A percentile compares a stretch with the other conserved stretches of the same genome.
Evolutionary conservation across 2,797 vertebrate genomes (phyloP).

Genomic region (Sebastes matsubarae): DNA sequence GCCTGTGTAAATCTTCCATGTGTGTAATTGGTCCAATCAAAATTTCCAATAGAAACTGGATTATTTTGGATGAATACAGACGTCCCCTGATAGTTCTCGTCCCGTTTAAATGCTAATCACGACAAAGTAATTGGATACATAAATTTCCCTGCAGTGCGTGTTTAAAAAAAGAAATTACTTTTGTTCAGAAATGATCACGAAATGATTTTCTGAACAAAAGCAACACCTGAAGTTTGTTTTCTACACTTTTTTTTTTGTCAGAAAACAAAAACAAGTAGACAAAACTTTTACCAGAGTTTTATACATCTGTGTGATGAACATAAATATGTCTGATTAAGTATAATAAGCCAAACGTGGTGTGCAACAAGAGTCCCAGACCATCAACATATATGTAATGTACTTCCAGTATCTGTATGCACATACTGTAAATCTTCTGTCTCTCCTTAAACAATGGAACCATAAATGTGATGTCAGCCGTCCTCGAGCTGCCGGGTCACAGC

Average conservation of each 20-base stretch:
- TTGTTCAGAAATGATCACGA: neutral
- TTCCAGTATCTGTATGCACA: neutral
- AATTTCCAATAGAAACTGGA: slow-evolving; percentile 7
- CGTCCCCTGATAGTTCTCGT: neutral
- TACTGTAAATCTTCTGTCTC: neutral
- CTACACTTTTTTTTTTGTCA: neutral
- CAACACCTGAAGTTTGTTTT: neutral
- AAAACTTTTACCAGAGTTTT: too few species aligned
- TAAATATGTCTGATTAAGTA: neutral
- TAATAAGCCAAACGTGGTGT: neutral
- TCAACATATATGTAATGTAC: neutral
- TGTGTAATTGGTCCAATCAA: slow-evolving; percentile 48
- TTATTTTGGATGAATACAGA: slow-evolving; percentile 28
- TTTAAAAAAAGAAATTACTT: neutral
- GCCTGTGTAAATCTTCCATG: slow-evolving; percentile 31
- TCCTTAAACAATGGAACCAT: neutral
- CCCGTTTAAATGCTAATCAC: slow-evolving; percentile 42
- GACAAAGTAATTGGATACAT: slow-evolving; percentile 4
- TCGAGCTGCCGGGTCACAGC: neutral
- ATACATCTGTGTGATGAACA: neutral
- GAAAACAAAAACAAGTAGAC: neutral
- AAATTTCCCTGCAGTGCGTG: neutral
- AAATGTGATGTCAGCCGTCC: neutral
- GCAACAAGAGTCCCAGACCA: neutral
- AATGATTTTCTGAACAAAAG: neutral